Evolutionary conservation across 2,113 vertebrate species (phyloP), one percentile per base, ranked within the genome.

Genomic region (Hippocampus guttulatus): DNA sequence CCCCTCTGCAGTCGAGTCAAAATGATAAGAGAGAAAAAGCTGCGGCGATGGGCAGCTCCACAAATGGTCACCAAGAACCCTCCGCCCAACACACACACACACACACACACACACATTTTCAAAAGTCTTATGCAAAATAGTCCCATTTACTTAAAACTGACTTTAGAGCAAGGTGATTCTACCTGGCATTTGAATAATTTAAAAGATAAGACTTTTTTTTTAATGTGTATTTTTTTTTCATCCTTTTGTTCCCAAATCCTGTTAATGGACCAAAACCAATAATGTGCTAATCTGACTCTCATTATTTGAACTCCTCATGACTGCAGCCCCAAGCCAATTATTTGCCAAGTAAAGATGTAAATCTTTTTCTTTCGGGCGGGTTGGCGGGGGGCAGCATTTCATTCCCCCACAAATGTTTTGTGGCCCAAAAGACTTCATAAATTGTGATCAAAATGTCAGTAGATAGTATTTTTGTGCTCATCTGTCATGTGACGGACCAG

Each of bases 21-120:
- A 84, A 79, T 88, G 88, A 92, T 92, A 92, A 91, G 87, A 77
- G 77, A 77, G 85, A 74, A 79, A 84, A 82, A 81, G 40, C 41
- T 16, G n/a, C 40, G 3, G 81, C 85, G 88, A 89, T 86, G 84
- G 84, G 81, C 81, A 86, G 84, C 76, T 82, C 78, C 80, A 83
- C 82, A 81, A 84, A 88, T 86, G 85, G 82, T 82, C 25, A 60
- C 25, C 23, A 16, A 25, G 64, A 47, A n/a, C 18, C 41, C 38
- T 43, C 21, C 21, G 23, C 43, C 21, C 62, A 45, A 45, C 15
- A 43, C 27, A 58, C 33, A 38, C 33, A 38, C 33, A 38, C 33
- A 38, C 33, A 38, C 33, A 45, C 33, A 16, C 58, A 75, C 75
- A 80, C 33, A 43, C 33, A 83, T 85, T 27, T 66, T 81, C 70